Base-by-base conservation (phyloP, 2,888 invertebrate species). In the Athalia rosae region DNA sequence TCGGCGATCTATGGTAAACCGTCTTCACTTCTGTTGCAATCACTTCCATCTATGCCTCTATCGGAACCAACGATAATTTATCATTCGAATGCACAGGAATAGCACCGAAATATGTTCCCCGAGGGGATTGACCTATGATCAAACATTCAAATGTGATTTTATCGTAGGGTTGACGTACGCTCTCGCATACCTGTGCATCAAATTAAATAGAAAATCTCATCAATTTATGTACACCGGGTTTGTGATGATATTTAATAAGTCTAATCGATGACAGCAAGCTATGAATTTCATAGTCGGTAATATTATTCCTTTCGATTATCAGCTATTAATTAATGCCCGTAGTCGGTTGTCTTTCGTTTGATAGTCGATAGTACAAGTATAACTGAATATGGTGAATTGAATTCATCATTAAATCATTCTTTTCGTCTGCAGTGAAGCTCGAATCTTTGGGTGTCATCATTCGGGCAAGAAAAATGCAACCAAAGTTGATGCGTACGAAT, bases 11-110 rank as follows among this genome's bases (percentile, higher is more conserved):
- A 45, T 28, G 56, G 58, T 48, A 4, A 8, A 7, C 4, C 11
- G 58, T 7, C 9, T 53, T 9, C n/a, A 53, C 7, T 43, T 7
- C n/a, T 71, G 58, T 45, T 45, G 69, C 69, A 58, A 71, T 71
- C 56, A 41, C 9, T 71, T 56, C 41, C 69, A 43, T 7, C n/a
- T 64, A 43, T 56, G 53, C 8, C 50, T 69, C 28, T n/a, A 9
- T 53, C 28, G 9, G 9, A 53, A 53, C 53, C 9, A 5, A 43
- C 50, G n/a, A 13, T 28, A 56, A 7, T 15, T n/a, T 47, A 48
- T 15, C 1, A 66, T 15, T 66, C 45, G 45, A 43, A 41, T 63
- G 63, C 45, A 43, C 13, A 15, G 28, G 59, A 59, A 28, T 28
- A 28, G 3, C 59, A 59, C 28, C 15, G 59, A 8, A 8, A 4